phyloP scores from a whole-genome alignment of 2,888 invertebrate species.

The Heliconius ismenius region DNA sequence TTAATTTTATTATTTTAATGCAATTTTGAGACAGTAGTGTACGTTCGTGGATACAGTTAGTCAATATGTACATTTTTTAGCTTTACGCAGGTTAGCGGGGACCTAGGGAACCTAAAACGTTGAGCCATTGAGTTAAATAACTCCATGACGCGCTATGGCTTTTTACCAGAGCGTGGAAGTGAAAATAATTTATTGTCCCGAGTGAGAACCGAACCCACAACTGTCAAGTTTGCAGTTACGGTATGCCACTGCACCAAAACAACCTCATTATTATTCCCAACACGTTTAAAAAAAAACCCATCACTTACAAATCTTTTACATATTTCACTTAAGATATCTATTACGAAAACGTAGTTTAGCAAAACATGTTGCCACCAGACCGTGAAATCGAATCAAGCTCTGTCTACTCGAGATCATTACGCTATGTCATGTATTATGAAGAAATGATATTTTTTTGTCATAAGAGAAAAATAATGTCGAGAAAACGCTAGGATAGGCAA shows the following conservation, averaged over 20 bases:
- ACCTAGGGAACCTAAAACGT: too few species aligned
- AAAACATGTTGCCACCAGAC: conserved; percentile 34
- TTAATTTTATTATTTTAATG: neutral
- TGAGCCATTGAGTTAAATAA: too few species aligned
- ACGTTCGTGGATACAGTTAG: too few species aligned
- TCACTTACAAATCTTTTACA: conserved; percentile 5
- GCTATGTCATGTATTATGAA: conserved; percentile 25
- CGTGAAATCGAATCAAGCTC: conserved; percentile 39
- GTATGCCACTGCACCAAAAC: too few species aligned
- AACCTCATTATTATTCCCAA: neutral
- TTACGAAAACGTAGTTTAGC: conserved; percentile 34
- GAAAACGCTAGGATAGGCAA: conserved; percentile 6
- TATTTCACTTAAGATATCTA: conserved; percentile 26
- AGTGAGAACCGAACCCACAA: too few species aligned
- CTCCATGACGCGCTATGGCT: too few species aligned
- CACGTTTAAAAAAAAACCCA: neutral
- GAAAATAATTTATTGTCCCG: too few species aligned
- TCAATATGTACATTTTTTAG: too few species aligned
- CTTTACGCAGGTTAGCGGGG: too few species aligned
- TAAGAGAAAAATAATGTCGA: neutral
- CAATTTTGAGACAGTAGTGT: too few species aligned
- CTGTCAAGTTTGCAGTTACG: too few species aligned
- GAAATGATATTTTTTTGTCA: conserved; percentile 22
- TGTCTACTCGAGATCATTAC: conserved; percentile 37
- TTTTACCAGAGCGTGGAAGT: too few species aligned